Evolutionary conservation across 2,888 invertebrate genomes (phyloP), one percentile per base, ranked within the genome.

Genomic region (Alviniconcha strummeri): DNA sequence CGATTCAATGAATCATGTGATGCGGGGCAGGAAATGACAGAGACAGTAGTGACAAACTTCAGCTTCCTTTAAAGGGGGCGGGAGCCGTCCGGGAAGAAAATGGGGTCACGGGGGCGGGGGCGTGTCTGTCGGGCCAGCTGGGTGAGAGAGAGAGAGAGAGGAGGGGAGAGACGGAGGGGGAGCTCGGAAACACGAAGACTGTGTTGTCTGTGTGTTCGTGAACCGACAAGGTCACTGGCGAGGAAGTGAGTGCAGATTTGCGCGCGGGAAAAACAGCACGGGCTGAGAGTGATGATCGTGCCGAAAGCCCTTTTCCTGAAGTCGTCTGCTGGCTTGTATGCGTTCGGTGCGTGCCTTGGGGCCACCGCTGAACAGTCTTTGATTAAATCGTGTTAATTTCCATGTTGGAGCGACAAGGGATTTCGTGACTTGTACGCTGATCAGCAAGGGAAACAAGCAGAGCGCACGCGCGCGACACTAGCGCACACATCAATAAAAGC

Each of bases 351-450:
- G 89, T 88, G 89, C 85, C 82, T 75, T 67, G 80, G 76, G 84
- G 81, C 85, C 77, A 81, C 82, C 83, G 84, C 81, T 84, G 80
- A 75, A 83, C 77, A 81, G 83, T 76, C 83, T 85, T 85, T 88
- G 87, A 89, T 89, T 88, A 89, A 88, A 86, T 86, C 85, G 87
- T 86, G 86, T 88, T 87, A 86, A 87, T 86, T 88, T 89, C 85
- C 87, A 86, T 86, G 85, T 83, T 77, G 81, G 83, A 80, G 81
- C 81, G 69, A 78, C 83, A 78, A 71, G 74, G 76, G 64, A 54
- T 80, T 83, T 79, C 85, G 85, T 85, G 85, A 85, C 83, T 85
- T 60, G 83, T 36, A 55, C 69, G 69, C 83, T 56, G 64, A 83
- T 76, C 72, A 69, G 80, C 85, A 64, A 80, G 80, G 76, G 81